A percentile compares a stretch with the other conserved stretches of the same genome.
phyloP scores from a whole-genome alignment of 2,888 invertebrate species.

The Myopa testacea region DNA sequence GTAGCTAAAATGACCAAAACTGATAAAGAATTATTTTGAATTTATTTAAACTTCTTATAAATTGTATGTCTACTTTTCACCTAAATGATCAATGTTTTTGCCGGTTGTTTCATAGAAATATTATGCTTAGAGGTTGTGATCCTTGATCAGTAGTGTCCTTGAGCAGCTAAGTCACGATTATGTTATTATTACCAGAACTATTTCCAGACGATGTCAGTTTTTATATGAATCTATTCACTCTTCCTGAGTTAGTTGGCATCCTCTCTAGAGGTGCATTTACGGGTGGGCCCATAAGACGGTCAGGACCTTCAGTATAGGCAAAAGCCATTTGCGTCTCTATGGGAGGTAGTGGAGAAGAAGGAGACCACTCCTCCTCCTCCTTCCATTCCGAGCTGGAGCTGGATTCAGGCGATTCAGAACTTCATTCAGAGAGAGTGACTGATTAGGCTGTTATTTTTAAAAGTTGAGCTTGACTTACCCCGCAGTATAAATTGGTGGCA shows the following conservation, averaged over 20 bases:
- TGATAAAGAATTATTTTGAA: not conserved
- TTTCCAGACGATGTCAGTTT: not conserved
- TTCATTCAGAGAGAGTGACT: slow-evolving; percentile 41
- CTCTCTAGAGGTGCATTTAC: slow-evolving; percentile 65
- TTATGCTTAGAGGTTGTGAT: slow-evolving; percentile 16
- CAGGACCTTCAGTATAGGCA: slow-evolving; percentile 53
- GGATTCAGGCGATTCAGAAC: slow-evolving; percentile 67
- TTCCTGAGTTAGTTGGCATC: slow-evolving; percentile 48
- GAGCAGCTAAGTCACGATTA: slow-evolving; percentile 36
- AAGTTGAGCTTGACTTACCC: slow-evolving; percentile 60
- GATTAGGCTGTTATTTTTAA: not conserved
- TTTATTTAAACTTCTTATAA: not conserved
- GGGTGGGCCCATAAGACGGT: slow-evolving; percentile 66
- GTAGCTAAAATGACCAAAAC: too few relatives aligned
- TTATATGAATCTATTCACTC: slow-evolving; percentile 31
- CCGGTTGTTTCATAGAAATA: not conserved
- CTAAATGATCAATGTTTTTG: too few relatives aligned
- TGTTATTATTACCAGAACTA: not conserved
- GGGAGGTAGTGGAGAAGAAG: slow-evolving; percentile 65
- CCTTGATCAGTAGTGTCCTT: slow-evolving; percentile 31
- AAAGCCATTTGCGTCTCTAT: slow-evolving; percentile 52
- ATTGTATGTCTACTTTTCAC: not conserved
- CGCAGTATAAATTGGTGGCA: slow-evolving; percentile 67
- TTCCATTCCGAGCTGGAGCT: slow-evolving; percentile 68
- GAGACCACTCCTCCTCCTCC: too few relatives aligned